Conservation (phyloP, 2,888 invertebrate species). For the Charanyca ferruginea region DNA sequence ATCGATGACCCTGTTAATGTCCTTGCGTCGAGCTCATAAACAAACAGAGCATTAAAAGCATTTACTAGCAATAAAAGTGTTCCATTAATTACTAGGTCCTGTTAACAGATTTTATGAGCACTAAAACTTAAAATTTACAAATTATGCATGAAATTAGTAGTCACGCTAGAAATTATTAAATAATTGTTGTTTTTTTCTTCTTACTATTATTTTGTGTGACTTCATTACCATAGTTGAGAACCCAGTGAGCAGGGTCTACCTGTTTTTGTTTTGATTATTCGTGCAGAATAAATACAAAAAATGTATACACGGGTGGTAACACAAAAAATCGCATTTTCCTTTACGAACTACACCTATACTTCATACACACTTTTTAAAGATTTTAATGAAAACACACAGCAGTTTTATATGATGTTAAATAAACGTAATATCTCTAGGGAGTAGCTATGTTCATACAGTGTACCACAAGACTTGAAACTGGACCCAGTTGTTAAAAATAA, state of each 20-base stretch:
- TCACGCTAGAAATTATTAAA: constrained; percentile 11
- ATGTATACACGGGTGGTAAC: no score
- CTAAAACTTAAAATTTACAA: constrained; percentile 36
- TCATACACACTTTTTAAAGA: background rate
- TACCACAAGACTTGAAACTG: constrained; percentile 32
- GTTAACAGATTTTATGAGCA: constrained; percentile 41
- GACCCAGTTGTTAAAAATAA: constrained; percentile 45
- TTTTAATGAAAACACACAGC: background rate
- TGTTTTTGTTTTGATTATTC: no score
- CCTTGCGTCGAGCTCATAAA: constrained; percentile 35
- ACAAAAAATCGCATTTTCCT: no score
- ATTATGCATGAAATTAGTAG: constrained; percentile 24
- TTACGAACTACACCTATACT: no score
- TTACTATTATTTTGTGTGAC: no score
- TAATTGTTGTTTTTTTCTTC: background rate
- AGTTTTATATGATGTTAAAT: constrained; percentile 15
- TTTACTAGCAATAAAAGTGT: constrained; percentile 46
- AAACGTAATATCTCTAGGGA: constrained; percentile 22
- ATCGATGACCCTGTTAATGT: constrained; percentile 9
- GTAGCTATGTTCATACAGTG: constrained; percentile 9
- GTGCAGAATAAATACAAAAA: no score
- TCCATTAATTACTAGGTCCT: constrained; percentile 39
- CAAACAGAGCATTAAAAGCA: constrained; percentile 28
- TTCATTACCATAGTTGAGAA: no score
- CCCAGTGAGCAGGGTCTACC: no score